These are phyloP conservation scores for Steatornis caripensis DNA, from an alignment of 2,113 vertebrate species.

Conservation along the genomic window DNA sequence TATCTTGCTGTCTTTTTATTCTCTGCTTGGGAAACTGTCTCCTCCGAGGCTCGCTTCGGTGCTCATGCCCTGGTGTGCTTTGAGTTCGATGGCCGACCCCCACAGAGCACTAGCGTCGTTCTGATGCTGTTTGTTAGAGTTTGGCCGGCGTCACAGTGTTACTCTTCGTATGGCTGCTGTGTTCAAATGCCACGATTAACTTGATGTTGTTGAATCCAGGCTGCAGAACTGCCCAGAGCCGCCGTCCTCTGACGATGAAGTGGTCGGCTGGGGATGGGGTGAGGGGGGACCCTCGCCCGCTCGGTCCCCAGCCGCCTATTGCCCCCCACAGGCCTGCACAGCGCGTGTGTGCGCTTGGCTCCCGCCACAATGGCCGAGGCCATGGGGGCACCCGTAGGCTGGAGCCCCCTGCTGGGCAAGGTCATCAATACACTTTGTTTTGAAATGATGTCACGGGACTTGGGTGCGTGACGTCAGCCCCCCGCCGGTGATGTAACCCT, in stretches of 20 bases:
- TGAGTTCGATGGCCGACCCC: accelerated
- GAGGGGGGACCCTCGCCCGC: accelerated
- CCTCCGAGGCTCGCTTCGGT: not conserved
- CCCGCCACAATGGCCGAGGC: accelerated
- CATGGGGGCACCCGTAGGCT: accelerated
- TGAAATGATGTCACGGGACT: conserved; percentile 27
- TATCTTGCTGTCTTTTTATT: not conserved
- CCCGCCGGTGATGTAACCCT: not conserved
- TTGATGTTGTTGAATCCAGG: accelerated
- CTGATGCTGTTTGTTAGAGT: accelerated
- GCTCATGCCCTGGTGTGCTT: not conserved
- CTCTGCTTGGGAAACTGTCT: not conserved
- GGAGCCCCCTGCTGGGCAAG: not conserved
- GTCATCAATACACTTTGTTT: not conserved
- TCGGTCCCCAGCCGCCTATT: not conserved
- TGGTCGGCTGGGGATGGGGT: accelerated
- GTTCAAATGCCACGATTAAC: accelerated
- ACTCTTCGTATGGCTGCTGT: accelerated
- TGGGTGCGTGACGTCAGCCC: not conserved
- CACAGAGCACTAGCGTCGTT: accelerated
- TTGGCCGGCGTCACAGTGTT: accelerated
- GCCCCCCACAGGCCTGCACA: accelerated
- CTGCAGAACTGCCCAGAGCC: accelerated
- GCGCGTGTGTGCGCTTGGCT: accelerated
- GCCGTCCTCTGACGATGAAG: accelerated